phyloP scores from a whole-genome alignment of 2,888 invertebrate genomes.

The Malachius bipustulatus region DNA sequence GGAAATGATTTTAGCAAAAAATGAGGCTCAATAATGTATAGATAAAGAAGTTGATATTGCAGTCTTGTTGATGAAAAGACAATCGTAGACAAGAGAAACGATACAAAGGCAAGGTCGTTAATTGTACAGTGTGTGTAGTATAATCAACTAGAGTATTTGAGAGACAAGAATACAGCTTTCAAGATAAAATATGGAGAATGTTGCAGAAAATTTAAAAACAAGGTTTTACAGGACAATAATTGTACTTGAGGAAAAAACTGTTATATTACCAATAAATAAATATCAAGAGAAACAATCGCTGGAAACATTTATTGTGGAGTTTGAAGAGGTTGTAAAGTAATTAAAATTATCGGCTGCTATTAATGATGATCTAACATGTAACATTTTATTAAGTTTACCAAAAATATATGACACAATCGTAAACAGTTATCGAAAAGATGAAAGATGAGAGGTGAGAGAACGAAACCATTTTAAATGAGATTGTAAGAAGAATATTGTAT shows the following conservation, averaged over 20 bases:
- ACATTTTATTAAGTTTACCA: too few relatives aligned
- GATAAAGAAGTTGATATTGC: constrained; percentile 1
- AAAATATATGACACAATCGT: constrained; percentile 6
- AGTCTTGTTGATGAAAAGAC: background rate
- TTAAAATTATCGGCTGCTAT: constrained; percentile 7
- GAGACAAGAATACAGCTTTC: constrained; percentile 9
- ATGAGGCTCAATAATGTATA: background rate
- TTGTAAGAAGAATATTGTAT: constrained; percentile 2
- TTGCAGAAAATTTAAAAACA: constrained; percentile 9
- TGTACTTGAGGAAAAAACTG: constrained; percentile 10
- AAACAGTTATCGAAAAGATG: constrained; percentile 8
- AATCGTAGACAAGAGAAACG: background rate
- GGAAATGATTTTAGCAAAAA: constrained; percentile 8
- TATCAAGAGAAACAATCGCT: constrained; percentile 8
- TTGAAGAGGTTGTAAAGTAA: constrained; percentile 10
- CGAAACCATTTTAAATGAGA: constrained; percentile 7
- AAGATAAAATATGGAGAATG: constrained; percentile 10
- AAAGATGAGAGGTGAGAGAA: constrained; percentile 8
- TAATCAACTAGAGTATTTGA: constrained; percentile 10
- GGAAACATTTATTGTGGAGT: constrained; percentile 10
- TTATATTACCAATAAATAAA: constrained; percentile 11
- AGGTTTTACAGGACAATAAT: constrained; percentile 8
- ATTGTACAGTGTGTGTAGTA: constrained; percentile 10
- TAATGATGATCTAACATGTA: constrained; percentile 9
- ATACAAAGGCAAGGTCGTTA: constrained; percentile 10